phyloP scores from a whole-genome alignment of 2,797 vertebrate species.

The Phyllotis vaccarum region DNA sequence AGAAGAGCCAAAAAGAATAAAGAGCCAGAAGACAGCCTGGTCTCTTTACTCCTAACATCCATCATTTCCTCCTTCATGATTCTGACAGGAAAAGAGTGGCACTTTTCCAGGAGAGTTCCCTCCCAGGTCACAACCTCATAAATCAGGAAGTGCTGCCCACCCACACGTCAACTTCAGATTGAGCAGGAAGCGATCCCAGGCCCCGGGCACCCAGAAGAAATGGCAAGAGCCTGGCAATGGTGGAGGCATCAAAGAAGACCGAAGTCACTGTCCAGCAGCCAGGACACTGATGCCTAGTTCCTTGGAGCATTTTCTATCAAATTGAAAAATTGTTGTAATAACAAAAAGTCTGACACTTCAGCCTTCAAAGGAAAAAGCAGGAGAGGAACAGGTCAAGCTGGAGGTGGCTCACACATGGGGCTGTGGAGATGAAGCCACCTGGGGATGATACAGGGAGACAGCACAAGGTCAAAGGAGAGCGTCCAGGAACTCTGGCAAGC shows the following conservation, averaged over 20 bases:
- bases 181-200: background rate
- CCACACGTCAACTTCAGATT: background rate
- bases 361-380: background rate
- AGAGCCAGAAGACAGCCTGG: constrained; percentile 37
- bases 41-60: constrained; percentile 56
- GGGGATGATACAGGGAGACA: constrained; percentile 71
- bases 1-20: constrained; percentile 31
- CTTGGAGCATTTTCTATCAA: constrained; percentile 30
- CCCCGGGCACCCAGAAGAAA: background rate
- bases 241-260: background rate
- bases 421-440: constrained; percentile 53
- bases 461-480: constrained; percentile 71
- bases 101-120: constrained; percentile 24
- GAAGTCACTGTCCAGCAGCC: background rate
- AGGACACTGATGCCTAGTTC: background rate
- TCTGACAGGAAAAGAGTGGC: constrained; percentile 48
- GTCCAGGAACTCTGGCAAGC: constrained; percentile 75
- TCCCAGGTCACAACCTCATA: constrained; percentile 59
- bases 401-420: background rate
- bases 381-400: background rate
- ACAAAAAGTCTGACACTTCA: background rate
- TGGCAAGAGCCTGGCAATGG: background rate
- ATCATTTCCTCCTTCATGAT: constrained; percentile 56
- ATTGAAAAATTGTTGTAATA: background rate
- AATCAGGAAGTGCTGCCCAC: constrained; percentile 33